Base-by-base conservation (phyloP, 2,888 invertebrate genomes). In the Tineola bisselliella region DNA sequence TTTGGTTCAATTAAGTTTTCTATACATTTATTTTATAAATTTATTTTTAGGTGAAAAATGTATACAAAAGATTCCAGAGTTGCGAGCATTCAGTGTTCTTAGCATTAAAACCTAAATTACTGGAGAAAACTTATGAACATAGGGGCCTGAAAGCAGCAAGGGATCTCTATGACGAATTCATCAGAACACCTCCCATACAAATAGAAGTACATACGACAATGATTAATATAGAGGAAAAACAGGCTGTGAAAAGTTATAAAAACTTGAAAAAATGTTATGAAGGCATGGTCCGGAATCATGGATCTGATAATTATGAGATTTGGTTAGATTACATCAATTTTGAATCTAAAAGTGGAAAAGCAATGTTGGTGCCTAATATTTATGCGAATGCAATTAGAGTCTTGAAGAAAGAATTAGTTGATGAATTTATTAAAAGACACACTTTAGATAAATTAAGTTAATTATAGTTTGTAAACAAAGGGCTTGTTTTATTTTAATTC, bases 241-340 rank as follows among this genome's bases (percentile, higher is more conserved):
- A 89, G 70, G 76, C 78, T 2, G 78, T 77, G 52, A 71, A 75
- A 0, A 87, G 88, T 67, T 65, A 83, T 0, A 88, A 89, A 64
- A 75, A 77, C 62, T 84, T 90, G 65, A 88, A 91, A 60, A 86
- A 88, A 70, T 91, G 89, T 65, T 89, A 90, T 71, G 90, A 92
- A 70, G 87, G 89, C 65, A 88, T 91, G 33, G 86, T 89, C 13
- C 80, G 88, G 62, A 91, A 92, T 64, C 93, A 93, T 76, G 94
- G 94, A 0, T 84, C 84, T 66, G 82, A 80, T 3, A 88, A 90
- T 71, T 79, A 89, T 4, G 89, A 91, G 63, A 82, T 94, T 13
- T 95, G 95, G 94, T 83, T 92, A 65, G 89, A 93, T 67, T 92
- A 90, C 69, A 89, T 94, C 61, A 81, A 87, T 63, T 92, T 94